A percentile compares a stretch with the other conserved stretches of the same genome.
These are phyloP conservation scores for Dorcus parallelipipedus DNA, from an alignment of 2,888 invertebrate species.

Conservation along the genomic window DNA sequence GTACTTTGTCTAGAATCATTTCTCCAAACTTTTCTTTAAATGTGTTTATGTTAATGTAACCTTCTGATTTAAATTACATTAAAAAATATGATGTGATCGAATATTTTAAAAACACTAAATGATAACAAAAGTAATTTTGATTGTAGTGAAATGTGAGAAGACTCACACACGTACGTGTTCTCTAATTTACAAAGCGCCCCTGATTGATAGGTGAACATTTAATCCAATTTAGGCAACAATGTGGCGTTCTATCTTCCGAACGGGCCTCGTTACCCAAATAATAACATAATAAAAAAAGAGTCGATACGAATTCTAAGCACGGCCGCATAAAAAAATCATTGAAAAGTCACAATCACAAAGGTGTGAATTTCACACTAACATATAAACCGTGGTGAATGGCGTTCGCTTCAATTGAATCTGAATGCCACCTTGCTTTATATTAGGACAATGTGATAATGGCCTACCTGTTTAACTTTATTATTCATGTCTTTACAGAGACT, in stretches of 20 bases:
- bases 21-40: no score
- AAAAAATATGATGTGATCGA: no score
- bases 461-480: conserved; percentile 48
- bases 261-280: conserved; percentile 3
- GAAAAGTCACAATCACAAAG: conserved; percentile 23
- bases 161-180: no score
- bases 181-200: no score
- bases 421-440: conserved; percentile 45
- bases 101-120: no score
- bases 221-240: conserved; percentile 5
- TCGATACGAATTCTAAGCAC: conserved; percentile 7
- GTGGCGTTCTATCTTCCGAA: not conserved
- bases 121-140: no score
- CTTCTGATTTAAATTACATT: no score
- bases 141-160: no score
- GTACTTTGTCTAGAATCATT: no score
- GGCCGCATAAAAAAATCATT: conserved; percentile 18
- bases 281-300: conserved; percentile 7
- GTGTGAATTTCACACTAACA: conserved; percentile 34
- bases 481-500: conserved; percentile 44
- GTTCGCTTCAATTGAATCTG: conserved; percentile 29
- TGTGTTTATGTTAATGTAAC: no score
- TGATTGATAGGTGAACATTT: not conserved
- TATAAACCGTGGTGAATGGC: conserved; percentile 23
- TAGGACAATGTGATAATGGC: conserved; percentile 44